Percentiles rank a stretch among this genome's conserved stretches.
Conservation (phyloP, 37 sponge, comb jelly and placozoan species). For the Halichondria panicea region DNA sequence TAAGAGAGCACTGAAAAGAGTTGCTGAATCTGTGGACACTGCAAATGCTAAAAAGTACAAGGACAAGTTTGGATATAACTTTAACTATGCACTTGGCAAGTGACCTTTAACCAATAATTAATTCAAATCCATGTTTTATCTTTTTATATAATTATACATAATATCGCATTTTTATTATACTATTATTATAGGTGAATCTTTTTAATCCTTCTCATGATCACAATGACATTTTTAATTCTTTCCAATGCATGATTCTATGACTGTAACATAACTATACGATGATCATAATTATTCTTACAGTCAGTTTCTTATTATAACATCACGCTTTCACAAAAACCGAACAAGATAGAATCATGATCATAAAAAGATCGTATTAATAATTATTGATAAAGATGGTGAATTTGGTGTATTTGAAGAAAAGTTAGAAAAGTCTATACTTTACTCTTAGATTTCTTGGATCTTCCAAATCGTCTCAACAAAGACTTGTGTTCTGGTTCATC, state of each 20-base stretch:
- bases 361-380: too few relatives aligned
- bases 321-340: too few relatives aligned
- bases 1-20: constrained; percentile 47
- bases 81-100: constrained; percentile 70
- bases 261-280: too few relatives aligned
- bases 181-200: not conserved
- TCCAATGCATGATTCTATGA: not conserved
- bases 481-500: too few relatives aligned
- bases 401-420: too few relatives aligned
- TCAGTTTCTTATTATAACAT: too few relatives aligned
- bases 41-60: constrained; percentile 9
- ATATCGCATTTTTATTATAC: not conserved
- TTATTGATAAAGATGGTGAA: too few relatives aligned
- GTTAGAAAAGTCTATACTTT: too few relatives aligned
- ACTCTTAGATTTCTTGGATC: too few relatives aligned
- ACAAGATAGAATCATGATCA: too few relatives aligned
- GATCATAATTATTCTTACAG: too few relatives aligned
- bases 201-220: not conserved
- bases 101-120: not conserved
- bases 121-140: not conserved
- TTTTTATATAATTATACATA: not conserved
- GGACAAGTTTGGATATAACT: constrained; percentile 76
- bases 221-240: not conserved
- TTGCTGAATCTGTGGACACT: constrained; percentile 39
- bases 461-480: too few relatives aligned